Percentiles rank a stretch among this genome's conserved stretches.
Evolutionary conservation across 1,140 invertebrate species (phyloP).

Genomic region (Thaumetopoea pityocampa): DNA sequence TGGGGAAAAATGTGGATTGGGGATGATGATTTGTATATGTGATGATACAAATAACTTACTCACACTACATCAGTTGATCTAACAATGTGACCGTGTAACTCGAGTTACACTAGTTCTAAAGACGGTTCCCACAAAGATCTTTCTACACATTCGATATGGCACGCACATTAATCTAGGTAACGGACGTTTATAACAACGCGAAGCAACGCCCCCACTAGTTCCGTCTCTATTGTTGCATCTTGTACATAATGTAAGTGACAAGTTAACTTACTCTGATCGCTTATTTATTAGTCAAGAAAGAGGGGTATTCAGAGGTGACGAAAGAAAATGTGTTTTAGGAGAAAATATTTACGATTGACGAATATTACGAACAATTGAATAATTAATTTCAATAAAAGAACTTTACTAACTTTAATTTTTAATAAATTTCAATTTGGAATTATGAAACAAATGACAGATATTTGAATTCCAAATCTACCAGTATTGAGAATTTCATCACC

Average conservation of each 20-base stretch:
- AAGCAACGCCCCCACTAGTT: conserved; percentile 28
- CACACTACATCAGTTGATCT: conserved; percentile 3
- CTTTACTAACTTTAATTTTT: no score
- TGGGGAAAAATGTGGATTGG: no score
- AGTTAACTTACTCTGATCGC: conserved; percentile 15
- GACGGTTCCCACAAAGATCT: conserved; percentile 63
- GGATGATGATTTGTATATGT: no score
- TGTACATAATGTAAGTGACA: conserved; percentile 27
- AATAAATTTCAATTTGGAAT: no score
- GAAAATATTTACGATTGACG: no score
- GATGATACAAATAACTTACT: not conserved
- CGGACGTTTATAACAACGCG: conserved; percentile 32
- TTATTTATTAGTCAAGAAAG: conserved; percentile 16
- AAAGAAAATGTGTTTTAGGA: conserved; percentile 9
- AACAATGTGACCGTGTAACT: conserved; percentile 12
- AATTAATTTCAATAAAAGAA: no score
- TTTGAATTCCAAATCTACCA: no score
- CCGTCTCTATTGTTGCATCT: conserved; percentile 27
- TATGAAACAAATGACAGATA: no score
- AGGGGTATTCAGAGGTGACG: conserved; percentile 6
- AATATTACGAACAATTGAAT: no score
- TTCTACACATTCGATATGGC: conserved; percentile 58
- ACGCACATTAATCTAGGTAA: conserved; percentile 61
- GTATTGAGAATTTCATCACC: no score
- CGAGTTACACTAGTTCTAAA: conserved; percentile 43